Base-by-base conservation (phyloP, 2,888 invertebrate genomes). In the Quadroppia sp. region DNA sequence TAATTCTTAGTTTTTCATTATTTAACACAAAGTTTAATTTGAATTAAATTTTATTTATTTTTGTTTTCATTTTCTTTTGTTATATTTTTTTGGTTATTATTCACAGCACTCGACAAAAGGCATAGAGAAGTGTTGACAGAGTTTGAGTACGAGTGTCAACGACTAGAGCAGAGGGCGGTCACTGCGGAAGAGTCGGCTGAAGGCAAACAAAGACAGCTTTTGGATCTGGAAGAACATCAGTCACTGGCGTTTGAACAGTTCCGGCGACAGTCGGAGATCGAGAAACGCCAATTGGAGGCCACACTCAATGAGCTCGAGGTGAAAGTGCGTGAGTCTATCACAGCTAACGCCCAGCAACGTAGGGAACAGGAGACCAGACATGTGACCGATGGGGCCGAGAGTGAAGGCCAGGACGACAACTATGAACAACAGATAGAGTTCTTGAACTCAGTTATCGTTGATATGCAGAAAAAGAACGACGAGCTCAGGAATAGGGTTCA, bases 371-470 rank as follows among this genome's bases (percentile, higher is more conserved):
- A 3, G 45, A 20, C 45, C 6, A 13, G 50, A 50, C 23, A 6
- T 17, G 48, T n/a, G 13, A 17, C 32, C 32, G 32, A 28, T 1
- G 32, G 15, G 0, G 73, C 75, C 20, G 75, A 73, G 1, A 23
- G 23, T 36, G 36, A n/a, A n/a, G n/a, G n/a, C n/a, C n/a, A n/a
- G 36, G 36, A 36, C 23, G 75, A 73, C 6, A 25, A 28, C 4
- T 76, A 64, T 32, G 75, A 76, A 30, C 76, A 73, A 4, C 80
- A 85, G 82, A 80, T 84, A 30, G 89, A 90, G 79, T 97, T 98
- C 84, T 86, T 98, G 40, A 96, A 98, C 85, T 92, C 95, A 11
- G 94, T 98, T 78, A 97, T 98, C 79, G 94, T 93, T 36, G 96
- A 96, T 81, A 91, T 96, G 89, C 94, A 95, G 83, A 88, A 88